phyloP scores from a whole-genome alignment of 1,140 invertebrate genomes.

The Drosophila kanapiae region DNA sequence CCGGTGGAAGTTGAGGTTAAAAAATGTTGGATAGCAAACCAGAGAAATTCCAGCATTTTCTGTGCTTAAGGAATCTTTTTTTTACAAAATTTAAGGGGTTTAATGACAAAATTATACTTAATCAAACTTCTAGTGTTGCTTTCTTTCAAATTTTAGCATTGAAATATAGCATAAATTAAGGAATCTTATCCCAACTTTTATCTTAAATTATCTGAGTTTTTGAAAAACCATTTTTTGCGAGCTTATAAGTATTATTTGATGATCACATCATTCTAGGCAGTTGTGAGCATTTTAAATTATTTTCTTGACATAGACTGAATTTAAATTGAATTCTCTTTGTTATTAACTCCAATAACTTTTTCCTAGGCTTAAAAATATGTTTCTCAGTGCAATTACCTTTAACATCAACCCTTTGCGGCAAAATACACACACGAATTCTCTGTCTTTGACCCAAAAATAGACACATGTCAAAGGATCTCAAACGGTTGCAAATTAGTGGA shows the following conservation, averaged over 20 bases:
- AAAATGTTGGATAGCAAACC: neutral
- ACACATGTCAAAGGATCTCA: conserved; percentile 57
- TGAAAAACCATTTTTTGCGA: neutral
- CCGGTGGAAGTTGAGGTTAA: too few relatives aligned
- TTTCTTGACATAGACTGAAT: too few relatives aligned
- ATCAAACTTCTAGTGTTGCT: neutral
- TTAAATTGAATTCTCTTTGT: too few relatives aligned
- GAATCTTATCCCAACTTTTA: neutral
- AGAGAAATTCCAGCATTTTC: neutral
- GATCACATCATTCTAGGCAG: neutral
- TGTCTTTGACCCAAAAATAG: conserved; percentile 48
- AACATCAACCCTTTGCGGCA: conserved; percentile 1
- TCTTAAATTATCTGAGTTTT: neutral
- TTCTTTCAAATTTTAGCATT: neutral
- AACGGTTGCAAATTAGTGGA: conserved; percentile 54
- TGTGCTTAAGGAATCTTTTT: too few relatives aligned
- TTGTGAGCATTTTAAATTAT: neutral
- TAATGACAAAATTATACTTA: too few relatives aligned
- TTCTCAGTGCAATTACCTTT: neutral
- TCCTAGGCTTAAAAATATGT: too few relatives aligned
- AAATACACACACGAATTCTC: neutral
- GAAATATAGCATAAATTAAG: neutral
- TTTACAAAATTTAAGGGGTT: too few relatives aligned
- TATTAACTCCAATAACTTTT: too few relatives aligned
- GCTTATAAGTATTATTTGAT: neutral